Evolutionary conservation across 2,888 invertebrate genomes (phyloP).

Genomic region (Drosophila nigricruria): DNA sequence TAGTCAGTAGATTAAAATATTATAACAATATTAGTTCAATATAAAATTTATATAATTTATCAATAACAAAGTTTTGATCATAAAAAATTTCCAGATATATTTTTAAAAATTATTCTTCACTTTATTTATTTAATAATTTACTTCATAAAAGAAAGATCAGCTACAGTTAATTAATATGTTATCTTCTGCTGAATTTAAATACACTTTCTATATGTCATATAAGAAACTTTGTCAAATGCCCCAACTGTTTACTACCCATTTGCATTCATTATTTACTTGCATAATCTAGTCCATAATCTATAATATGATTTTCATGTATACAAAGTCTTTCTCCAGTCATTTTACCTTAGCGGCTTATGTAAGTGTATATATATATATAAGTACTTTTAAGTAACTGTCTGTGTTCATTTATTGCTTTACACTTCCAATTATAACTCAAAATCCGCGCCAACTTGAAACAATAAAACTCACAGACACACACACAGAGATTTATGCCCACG

Average conservation of each 20-base stretch:
- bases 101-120: too few relatives aligned
- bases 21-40: too few relatives aligned
- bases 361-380: neutral
- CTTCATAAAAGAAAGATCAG: neutral
- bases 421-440: constrained; percentile 76
- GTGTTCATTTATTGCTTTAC: constrained; percentile 69
- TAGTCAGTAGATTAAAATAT: too few relatives aligned
- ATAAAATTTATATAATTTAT: too few relatives aligned
- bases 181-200: neutral
- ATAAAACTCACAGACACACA: constrained; percentile 60
- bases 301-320: neutral
- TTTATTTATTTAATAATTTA: neutral
- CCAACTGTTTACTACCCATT: neutral
- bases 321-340: neutral
- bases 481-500: constrained; percentile 61
- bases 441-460: constrained; percentile 74
- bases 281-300: neutral
- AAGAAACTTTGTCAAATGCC: neutral
- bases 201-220: neutral
- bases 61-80: too few relatives aligned
- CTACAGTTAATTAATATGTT: too few relatives aligned
- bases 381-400: constrained; percentile 14
- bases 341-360: neutral
- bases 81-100: too few relatives aligned
- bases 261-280: neutral